Percentiles rank a stretch among this genome's conserved stretches.
Conservation (phyloP, 2,797 vertebrate genomes). For the Peromyscus aztecus region DNA sequence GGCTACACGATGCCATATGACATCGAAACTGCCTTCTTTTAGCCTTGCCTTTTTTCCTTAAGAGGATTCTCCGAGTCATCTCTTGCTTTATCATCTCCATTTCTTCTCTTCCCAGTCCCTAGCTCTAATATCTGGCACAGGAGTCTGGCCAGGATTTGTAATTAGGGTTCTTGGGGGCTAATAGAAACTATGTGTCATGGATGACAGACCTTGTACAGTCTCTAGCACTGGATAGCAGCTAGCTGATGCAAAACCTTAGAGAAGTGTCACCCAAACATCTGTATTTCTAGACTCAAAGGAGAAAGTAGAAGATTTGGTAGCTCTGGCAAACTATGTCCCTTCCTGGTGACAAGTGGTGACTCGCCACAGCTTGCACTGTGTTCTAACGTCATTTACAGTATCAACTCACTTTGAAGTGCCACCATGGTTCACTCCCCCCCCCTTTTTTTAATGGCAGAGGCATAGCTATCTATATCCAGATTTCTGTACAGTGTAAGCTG, state of each 20-base stretch:
- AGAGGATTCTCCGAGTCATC: background rate
- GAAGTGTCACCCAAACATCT: background rate
- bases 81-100: background rate
- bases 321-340: background rate
- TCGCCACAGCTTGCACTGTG: fast-evolving
- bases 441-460: background rate
- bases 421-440: background rate
- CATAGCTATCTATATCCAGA: background rate
- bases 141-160: background rate
- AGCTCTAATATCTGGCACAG: fast-evolving
- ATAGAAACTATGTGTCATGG: background rate
- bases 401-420: background rate
- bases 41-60: background rate
- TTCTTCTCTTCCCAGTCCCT: background rate
- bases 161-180: background rate
- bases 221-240: background rate
- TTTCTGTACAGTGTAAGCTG: background rate
- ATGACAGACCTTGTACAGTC: fast-evolving
- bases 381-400: background rate
- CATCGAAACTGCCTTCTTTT: no score
- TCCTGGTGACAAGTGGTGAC: fast-evolving
- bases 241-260: background rate
- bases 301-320: background rate
- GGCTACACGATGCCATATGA: background rate
- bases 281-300: background rate